Percentiles rank a stretch among this genome's conserved stretches.
These are phyloP conservation scores for Perca schrenkii DNA, from an alignment of 2,113 vertebrate genomes.

Conservation along the genomic window DNA sequence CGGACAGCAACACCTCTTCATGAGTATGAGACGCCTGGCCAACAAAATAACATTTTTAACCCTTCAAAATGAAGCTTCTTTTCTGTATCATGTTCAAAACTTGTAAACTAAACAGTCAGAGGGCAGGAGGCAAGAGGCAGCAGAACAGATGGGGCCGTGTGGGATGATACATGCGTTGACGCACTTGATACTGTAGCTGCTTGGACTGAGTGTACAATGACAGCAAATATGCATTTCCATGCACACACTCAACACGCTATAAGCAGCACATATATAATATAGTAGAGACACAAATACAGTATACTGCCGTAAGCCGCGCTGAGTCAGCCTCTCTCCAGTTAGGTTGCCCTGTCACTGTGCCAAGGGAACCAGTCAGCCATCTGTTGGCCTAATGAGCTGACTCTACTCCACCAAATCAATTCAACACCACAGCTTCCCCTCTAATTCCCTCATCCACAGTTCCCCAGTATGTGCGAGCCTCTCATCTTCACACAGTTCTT, in stretches of 20 bases:
- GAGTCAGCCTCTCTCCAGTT: slow-evolving; percentile 54
- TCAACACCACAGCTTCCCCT: slow-evolving; percentile 72
- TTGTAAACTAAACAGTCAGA: slow-evolving; percentile 14
- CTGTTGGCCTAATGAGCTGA: slow-evolving; percentile 75
- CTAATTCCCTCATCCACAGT: not conserved
- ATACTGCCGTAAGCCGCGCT: slow-evolving; percentile 19
- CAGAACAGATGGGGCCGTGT: slow-evolving; percentile 70
- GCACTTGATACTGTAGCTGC: slow-evolving; percentile 23
- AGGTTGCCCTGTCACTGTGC: slow-evolving; percentile 14
- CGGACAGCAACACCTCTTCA: too few relatives aligned
- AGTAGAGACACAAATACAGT: slow-evolving; percentile 3
- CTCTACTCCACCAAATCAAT: slow-evolving; percentile 23
- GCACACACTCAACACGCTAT: slow-evolving; percentile 3
- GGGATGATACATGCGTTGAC: slow-evolving; percentile 49
- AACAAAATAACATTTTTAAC: not conserved
- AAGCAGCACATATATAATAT: slow-evolving; percentile 8
- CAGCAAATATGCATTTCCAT: slow-evolving; percentile 46
- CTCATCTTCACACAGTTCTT: not conserved
- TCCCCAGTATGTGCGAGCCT: not conserved
- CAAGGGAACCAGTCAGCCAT: slow-evolving; percentile 48
- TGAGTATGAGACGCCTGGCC: too few relatives aligned
- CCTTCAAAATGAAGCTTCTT: not conserved
- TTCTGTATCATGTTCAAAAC: not conserved
- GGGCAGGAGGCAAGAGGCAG: slow-evolving; percentile 14
- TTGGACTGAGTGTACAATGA: slow-evolving; percentile 26